A percentile compares a stretch with the other conserved stretches of the same genome.
Conservation (phyloP, 2,797 vertebrate genomes). For the Peromyscus melanophrys region DNA sequence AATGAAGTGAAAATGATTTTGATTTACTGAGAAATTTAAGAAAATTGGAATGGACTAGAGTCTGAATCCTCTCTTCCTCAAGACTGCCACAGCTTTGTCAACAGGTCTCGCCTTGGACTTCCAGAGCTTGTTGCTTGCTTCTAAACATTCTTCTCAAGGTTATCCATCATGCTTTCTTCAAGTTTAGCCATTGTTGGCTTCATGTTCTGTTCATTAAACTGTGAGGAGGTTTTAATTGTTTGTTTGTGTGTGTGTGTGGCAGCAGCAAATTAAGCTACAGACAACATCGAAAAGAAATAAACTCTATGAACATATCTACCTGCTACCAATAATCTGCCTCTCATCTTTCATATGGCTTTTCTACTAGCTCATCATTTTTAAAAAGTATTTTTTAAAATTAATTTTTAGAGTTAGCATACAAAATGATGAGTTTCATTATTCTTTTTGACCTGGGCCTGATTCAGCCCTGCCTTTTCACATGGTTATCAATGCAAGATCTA, state of each 20-base stretch:
- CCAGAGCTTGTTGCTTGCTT: background rate
- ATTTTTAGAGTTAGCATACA: background rate
- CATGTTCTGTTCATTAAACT: slow-evolving; percentile 3
- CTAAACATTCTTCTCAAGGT: background rate
- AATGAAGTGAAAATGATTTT: slow-evolving; percentile 74
- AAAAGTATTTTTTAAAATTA: background rate
- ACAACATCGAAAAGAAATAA: slow-evolving; percentile 35
- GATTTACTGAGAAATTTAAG: slow-evolving; percentile 71
- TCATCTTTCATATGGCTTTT: slow-evolving; percentile 16
- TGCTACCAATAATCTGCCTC: background rate
- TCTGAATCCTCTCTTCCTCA: slow-evolving; percentile 48
- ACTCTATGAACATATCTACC: background rate
- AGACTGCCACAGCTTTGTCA: background rate
- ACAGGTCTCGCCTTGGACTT: background rate
- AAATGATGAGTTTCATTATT: background rate
- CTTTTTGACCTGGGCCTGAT: background rate
- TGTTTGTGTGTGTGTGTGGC: slow-evolving; percentile 38
- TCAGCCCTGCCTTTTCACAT: background rate
- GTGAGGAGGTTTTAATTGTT: background rate
- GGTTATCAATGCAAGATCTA: background rate
- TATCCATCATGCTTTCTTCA: background rate
- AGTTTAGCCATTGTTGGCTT: background rate
- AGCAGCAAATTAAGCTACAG: slow-evolving; percentile 38
- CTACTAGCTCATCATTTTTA: background rate
- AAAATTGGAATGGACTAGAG: slow-evolving; percentile 61